phyloP scores from a whole-genome alignment of 2,888 invertebrate genomes.

The Ectropis crepuscularia region DNA sequence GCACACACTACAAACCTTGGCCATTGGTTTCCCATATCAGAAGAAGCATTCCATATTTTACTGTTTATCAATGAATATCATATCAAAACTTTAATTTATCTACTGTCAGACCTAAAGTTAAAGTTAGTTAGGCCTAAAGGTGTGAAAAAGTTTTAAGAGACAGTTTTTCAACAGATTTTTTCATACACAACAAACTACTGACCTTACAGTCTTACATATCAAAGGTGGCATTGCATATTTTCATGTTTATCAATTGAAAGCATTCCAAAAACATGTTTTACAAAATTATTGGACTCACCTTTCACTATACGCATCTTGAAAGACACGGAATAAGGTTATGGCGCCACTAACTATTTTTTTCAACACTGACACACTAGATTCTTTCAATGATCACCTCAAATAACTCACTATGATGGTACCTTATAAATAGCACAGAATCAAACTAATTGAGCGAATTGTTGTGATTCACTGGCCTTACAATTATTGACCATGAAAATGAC shows the following conservation, averaged over 20 bases:
- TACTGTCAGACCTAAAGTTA: too few species aligned
- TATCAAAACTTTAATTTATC: too few species aligned
- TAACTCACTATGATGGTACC: slow-evolving; percentile 11
- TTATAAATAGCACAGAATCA: slow-evolving; percentile 16
- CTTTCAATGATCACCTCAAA: slow-evolving; percentile 6
- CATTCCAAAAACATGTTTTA: not conserved
- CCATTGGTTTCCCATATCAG: too few species aligned
- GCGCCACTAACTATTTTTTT: slow-evolving; percentile 1
- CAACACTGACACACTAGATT: slow-evolving; percentile 7
- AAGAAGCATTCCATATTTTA: too few species aligned
- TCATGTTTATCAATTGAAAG: not conserved
- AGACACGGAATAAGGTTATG: not conserved
- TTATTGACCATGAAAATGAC: slow-evolving; percentile 31
- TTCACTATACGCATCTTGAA: slow-evolving; percentile 23
- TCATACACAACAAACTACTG: too few species aligned
- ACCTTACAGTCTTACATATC: too few species aligned
- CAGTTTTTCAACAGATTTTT: too few species aligned
- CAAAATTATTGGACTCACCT: slow-evolving; percentile 18
- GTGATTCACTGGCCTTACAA: slow-evolving; percentile 29
- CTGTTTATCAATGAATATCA: too few species aligned
- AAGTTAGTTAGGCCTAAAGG: too few species aligned
- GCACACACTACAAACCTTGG: too few species aligned
- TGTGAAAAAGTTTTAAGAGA: too few species aligned
- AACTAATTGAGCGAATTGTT: slow-evolving; percentile 27
- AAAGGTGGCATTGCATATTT: not conserved